These are phyloP conservation scores for Bhutanitis thaidina DNA, from an alignment of 2,888 invertebrate genomes.

Conservation along the genomic window DNA sequence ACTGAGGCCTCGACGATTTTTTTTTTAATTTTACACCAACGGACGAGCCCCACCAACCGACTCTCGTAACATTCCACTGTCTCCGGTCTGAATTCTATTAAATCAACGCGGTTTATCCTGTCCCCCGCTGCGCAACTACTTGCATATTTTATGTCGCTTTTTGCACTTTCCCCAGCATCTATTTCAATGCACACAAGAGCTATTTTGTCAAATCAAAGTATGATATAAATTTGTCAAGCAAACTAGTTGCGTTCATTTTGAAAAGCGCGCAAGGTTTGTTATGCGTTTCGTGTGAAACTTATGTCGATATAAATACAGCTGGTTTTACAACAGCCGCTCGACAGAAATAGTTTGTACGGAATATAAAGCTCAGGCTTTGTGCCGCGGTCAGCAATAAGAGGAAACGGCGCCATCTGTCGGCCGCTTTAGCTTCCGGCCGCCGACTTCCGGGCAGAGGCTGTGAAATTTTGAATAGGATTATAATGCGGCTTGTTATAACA, in stretches of 20 bases:
- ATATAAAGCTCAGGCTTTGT: constrained; percentile 60
- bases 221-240: constrained; percentile 44
- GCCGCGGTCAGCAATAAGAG: constrained; percentile 72
- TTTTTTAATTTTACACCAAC: neutral
- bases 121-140: constrained; percentile 35
- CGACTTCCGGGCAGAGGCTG: constrained; percentile 52
- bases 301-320: constrained; percentile 27
- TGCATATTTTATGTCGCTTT: constrained; percentile 47
- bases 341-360: constrained; percentile 28
- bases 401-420: constrained; percentile 66
- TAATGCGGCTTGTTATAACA: constrained; percentile 60
- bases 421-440: constrained; percentile 51
- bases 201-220: constrained; percentile 31
- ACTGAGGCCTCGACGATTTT: neutral
- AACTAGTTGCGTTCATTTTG: constrained; percentile 67
- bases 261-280: constrained; percentile 36
- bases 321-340: constrained; percentile 21
- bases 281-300: constrained; percentile 23
- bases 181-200: constrained; percentile 34
- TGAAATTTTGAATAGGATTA: constrained; percentile 64
- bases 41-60: neutral
- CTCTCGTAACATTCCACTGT: constrained; percentile 24
- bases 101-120: constrained; percentile 50
- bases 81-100: constrained; percentile 41
- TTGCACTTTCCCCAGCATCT: constrained; percentile 27